These are phyloP conservation scores for Discoglossus pictus DNA, from an alignment of 2,797 vertebrate species.

Conservation along the genomic window DNA sequence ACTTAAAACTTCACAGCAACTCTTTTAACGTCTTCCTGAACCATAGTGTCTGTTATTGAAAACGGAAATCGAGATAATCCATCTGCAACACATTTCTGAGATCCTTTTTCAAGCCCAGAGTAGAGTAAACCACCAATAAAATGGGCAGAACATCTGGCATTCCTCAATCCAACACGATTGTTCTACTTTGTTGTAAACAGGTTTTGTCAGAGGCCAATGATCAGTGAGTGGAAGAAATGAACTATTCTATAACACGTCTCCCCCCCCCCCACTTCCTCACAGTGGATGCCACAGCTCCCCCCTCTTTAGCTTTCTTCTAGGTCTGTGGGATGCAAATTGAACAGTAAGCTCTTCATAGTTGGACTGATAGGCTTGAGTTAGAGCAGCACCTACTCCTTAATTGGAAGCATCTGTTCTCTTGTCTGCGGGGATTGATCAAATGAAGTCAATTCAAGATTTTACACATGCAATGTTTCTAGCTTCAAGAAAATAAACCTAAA, in stretches of 20 bases:
- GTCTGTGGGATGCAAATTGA: slow-evolving; percentile 4
- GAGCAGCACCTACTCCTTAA: slow-evolving; percentile 32
- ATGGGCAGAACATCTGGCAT: slow-evolving; percentile 39
- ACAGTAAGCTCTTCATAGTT: slow-evolving; percentile 32
- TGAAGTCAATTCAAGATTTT: slow-evolving; percentile 13
- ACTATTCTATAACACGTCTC: background rate
- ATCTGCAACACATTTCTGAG: slow-evolving; percentile 36
- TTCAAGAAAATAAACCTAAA: slow-evolving; percentile 25
- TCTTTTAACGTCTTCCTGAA: slow-evolving; percentile 7
- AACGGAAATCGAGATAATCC: slow-evolving; percentile 34
- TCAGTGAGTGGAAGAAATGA: slow-evolving; percentile 16
- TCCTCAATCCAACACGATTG: slow-evolving; percentile 17
- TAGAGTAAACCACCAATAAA: slow-evolving; percentile 28
- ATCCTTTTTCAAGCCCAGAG: slow-evolving; percentile 13
- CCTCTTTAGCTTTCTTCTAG: slow-evolving; percentile 2
- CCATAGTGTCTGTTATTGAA: slow-evolving; percentile 22
- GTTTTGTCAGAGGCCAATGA: slow-evolving; percentile 7
- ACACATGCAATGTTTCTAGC: slow-evolving; percentile 18
- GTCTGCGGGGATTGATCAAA: slow-evolving; percentile 34
- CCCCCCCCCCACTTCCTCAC: slow-evolving; percentile 1
- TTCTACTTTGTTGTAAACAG: slow-evolving; percentile 17
- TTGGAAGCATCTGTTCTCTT: slow-evolving; percentile 19
- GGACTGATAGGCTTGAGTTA: slow-evolving; percentile 34
- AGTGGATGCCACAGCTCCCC: slow-evolving; percentile 9
- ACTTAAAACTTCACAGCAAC: slow-evolving; percentile 22